phyloP scores from a whole-genome alignment of 2,797 vertebrate genomes.

The Lophius americanus region DNA sequence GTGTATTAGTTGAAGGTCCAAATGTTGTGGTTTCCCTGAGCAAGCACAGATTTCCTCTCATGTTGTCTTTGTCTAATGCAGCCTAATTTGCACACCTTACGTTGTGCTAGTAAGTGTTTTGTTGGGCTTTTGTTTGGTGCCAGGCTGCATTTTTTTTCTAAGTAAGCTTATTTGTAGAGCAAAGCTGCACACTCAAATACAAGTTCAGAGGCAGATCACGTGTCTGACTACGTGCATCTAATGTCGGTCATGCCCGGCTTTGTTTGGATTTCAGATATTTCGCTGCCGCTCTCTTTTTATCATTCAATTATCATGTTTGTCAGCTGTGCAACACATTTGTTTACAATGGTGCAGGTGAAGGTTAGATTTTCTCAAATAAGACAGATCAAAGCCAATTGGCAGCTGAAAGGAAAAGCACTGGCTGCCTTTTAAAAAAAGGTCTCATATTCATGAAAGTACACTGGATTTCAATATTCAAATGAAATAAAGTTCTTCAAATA shows the following conservation, averaged over 20 bases:
- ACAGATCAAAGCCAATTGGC: neutral
- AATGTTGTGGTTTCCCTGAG: slow-evolving; percentile 32
- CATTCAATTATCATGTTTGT: neutral
- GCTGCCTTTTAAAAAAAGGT: slow-evolving; percentile 5
- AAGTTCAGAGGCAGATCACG: slow-evolving; percentile 43
- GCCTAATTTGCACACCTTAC: slow-evolving; percentile 59
- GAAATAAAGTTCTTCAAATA: slow-evolving; percentile 18
- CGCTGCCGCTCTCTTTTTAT: neutral
- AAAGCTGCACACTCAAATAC: slow-evolving; percentile 57
- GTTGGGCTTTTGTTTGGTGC: slow-evolving; percentile 50
- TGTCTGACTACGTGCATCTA: slow-evolving; percentile 32
- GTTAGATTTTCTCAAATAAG: neutral
- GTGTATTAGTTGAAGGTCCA: slow-evolving; percentile 51
- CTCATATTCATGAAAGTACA: neutral
- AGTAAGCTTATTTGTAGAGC: slow-evolving; percentile 59
- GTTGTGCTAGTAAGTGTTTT: slow-evolving; percentile 18
- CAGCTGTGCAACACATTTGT: neutral
- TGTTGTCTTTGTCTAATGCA: slow-evolving; percentile 40
- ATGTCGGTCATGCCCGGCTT: neutral
- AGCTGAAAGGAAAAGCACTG: neutral
- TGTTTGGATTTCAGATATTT: slow-evolving; percentile 6
- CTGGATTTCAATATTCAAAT: neutral
- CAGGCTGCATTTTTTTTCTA: slow-evolving; percentile 43
- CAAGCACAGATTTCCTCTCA: slow-evolving; percentile 39
- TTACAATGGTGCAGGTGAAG: neutral